Evolutionary conservation across 2,113 vertebrate species (phyloP).

Genomic region (Dasyornis broadbenti): DNA sequence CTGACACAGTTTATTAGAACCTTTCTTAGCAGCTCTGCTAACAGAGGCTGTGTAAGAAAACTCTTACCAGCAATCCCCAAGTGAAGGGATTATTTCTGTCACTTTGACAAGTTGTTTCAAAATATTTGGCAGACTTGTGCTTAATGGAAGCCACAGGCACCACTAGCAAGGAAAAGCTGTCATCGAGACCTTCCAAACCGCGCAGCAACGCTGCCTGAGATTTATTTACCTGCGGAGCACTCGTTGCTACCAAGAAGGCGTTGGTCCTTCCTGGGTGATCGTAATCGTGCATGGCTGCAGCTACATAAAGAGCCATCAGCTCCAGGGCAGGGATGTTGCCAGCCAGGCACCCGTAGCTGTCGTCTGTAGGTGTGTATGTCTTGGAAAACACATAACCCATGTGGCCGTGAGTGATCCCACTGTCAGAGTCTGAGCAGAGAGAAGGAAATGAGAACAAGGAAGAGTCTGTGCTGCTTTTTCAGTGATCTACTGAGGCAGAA

Average conservation of each 20-base stretch:
- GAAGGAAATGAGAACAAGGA: background rate
- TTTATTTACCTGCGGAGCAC: conserved; percentile 87
- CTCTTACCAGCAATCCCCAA: background rate
- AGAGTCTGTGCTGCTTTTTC: background rate
- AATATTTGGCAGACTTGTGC: background rate
- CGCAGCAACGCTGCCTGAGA: background rate
- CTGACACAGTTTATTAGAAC: background rate
- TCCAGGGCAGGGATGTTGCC: conserved; percentile 96
- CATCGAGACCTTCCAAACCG: background rate
- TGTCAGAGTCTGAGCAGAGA: conserved; percentile 84
- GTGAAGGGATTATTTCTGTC: background rate
- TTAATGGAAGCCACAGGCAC: background rate
- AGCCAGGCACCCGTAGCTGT: conserved; percentile 89
- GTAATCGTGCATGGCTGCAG: conserved; percentile 97
- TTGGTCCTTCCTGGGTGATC: conserved; percentile 97
- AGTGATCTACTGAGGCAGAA: background rate
- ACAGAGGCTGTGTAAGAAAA: background rate
- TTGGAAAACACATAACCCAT: conserved; percentile 92
- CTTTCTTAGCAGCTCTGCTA: background rate
- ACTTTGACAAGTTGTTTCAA: background rate
- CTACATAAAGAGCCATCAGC: conserved; percentile 97
- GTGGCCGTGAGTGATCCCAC: conserved; percentile 88
- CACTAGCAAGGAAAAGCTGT: background rate
- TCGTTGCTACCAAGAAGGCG: conserved; percentile 95
- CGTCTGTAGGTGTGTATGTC: conserved; percentile 81